These are phyloP conservation scores for Metopolophium dirhodum DNA, from an alignment of 1,140 invertebrate species.

Conservation along the genomic window DNA sequence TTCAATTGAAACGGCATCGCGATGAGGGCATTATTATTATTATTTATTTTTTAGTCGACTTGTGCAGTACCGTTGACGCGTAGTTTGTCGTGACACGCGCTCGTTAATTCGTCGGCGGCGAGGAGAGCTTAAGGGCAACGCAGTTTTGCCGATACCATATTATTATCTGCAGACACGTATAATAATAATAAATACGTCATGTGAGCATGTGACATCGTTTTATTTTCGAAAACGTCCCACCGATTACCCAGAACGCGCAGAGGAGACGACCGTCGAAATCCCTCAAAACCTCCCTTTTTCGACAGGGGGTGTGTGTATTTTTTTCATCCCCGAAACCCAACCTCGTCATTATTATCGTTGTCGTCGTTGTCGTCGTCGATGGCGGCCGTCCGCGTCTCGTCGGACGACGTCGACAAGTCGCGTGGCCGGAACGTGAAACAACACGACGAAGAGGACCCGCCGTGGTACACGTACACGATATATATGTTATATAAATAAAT, in stretches of 20 bases:
- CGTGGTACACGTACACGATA: not conserved
- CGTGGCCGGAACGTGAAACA: slow-evolving; percentile 9
- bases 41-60: not conserved
- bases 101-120: not conserved
- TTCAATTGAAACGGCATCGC: not conserved
- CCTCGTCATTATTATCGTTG: not conserved
- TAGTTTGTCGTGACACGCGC: not conserved
- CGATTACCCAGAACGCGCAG: not conserved
- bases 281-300: not conserved
- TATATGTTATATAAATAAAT: not conserved
- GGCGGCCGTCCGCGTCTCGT: not conserved
- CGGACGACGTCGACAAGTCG: not conserved
- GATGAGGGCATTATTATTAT: slow-evolving; percentile 4
- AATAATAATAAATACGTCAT: too few relatives aligned
- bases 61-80: not conserved
- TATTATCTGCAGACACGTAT: not conserved
- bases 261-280: not conserved
- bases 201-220: not conserved
- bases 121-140: not conserved
- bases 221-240: slow-evolving; percentile 7
- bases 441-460: not conserved
- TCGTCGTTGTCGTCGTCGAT: not conserved
- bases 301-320: not conserved
- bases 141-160: not conserved
- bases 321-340: not conserved